Evolutionary conservation across 1,140 invertebrate genomes (phyloP).

Genomic region (Heliconius hermathena): DNA sequence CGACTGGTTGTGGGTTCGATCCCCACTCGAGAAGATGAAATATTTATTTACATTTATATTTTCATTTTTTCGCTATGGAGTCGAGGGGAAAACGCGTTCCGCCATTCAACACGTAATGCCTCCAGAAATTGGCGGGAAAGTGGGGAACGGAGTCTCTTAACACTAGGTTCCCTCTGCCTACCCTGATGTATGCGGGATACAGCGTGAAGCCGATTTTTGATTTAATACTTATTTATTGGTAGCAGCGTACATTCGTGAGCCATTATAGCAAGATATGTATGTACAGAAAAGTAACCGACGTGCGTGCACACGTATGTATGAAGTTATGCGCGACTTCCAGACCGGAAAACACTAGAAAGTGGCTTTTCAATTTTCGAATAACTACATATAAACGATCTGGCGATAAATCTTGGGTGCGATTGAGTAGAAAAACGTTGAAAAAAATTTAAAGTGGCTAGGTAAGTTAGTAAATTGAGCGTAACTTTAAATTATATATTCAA

Average conservation of each 20-base stretch:
- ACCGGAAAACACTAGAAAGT: slow-evolving; percentile 81
- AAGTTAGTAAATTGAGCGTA: not conserved
- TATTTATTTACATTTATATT: no score
- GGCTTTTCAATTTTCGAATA: slow-evolving; percentile 79
- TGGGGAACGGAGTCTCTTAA: no score
- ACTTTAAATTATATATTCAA: not conserved
- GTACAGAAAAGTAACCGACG: slow-evolving; percentile 15
- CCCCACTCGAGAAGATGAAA: no score
- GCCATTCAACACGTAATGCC: no score
- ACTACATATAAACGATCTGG: slow-evolving; percentile 66
- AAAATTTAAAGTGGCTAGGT: not conserved
- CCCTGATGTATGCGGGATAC: no score
- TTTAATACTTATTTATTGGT: not conserved
- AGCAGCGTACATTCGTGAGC: slow-evolving; percentile 17
- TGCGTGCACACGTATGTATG: slow-evolving; percentile 41
- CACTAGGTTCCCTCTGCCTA: no score
- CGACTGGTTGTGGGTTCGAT: no score
- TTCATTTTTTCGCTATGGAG: no score
- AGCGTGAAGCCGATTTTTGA: no score
- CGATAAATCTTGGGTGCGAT: slow-evolving; percentile 33
- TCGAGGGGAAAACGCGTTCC: no score
- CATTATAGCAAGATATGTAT: not conserved
- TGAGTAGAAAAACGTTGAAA: slow-evolving; percentile 31
- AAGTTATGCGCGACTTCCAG: slow-evolving; percentile 73
- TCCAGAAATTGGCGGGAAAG: no score